A percentile compares a stretch with the other conserved stretches of the same genome.
Conservation (phyloP, 1,140 invertebrate genomes). For the Ladona fulva region DNA sequence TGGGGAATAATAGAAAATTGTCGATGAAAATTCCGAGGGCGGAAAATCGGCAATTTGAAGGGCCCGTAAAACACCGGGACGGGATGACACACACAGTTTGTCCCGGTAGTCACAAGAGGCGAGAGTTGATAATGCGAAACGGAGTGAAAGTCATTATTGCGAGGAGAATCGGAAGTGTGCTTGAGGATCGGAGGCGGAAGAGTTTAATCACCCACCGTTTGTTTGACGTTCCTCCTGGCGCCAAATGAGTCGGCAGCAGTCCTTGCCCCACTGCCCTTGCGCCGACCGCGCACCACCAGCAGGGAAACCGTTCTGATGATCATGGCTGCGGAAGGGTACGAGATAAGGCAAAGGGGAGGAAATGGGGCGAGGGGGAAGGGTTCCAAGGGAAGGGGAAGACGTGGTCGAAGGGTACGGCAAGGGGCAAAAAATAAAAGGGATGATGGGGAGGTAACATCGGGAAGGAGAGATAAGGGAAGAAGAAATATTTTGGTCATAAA, state of each 20-base stretch:
- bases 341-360: not conserved
- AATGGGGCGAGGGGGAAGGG: not conserved
- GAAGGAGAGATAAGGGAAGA: not conserved
- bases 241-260: not conserved
- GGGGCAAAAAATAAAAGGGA: not conserved
- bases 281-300: not conserved
- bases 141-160: not conserved
- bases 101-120: too few relatives aligned
- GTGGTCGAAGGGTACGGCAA: not conserved
- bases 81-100: too few relatives aligned
- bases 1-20: too few relatives aligned
- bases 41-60: too few relatives aligned
- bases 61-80: too few relatives aligned
- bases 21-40: too few relatives aligned
- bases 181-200: not conserved
- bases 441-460: too few relatives aligned
- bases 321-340: not conserved
- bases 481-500: not conserved
- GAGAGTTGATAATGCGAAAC: too few relatives aligned
- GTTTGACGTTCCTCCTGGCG: not conserved
- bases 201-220: not conserved
- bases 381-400: not conserved
- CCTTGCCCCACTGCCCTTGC: not conserved
- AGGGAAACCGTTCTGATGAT: slow-evolving; percentile 3
- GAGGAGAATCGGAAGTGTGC: not conserved